These are phyloP conservation scores for Leptinotarsa peninsularis DNA, from an alignment of 2,888 invertebrate species.

Conservation along the genomic window DNA sequence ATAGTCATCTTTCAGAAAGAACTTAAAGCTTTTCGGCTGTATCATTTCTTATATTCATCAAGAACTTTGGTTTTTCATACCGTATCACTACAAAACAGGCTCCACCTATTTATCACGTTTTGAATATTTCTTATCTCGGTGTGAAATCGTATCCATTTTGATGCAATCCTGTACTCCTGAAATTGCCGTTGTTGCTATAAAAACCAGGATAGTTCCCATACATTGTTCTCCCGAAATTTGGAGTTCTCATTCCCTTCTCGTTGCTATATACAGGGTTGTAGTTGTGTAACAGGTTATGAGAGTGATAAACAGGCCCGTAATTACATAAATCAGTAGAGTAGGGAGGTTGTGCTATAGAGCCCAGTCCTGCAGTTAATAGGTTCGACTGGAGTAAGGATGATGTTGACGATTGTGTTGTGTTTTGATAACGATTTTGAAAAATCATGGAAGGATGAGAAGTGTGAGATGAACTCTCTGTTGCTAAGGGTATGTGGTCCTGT, in stretches of 20 bases:
- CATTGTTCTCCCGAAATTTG: slow-evolving; percentile 60
- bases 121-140: slow-evolving; percentile 35
- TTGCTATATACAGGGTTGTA: slow-evolving; percentile 63
- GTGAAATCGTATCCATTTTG: slow-evolving; percentile 61
- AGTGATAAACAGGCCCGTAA: slow-evolving; percentile 76
- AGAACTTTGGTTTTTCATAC: background rate
- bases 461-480: slow-evolving; percentile 42
- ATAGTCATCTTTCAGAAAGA: slow-evolving; percentile 1
- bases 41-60: background rate
- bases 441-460: slow-evolving; percentile 49
- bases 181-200: slow-evolving; percentile 58
- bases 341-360: slow-evolving; percentile 70
- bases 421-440: slow-evolving; percentile 59
- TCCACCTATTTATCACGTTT: background rate
- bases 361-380: slow-evolving; percentile 52
- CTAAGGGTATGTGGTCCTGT: slow-evolving; percentile 44
- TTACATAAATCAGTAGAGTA: slow-evolving; percentile 76
- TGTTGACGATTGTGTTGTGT: slow-evolving; percentile 53
- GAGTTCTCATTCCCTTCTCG: slow-evolving; percentile 59
- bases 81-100: background rate
- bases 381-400: slow-evolving; percentile 57
- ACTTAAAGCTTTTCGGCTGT: background rate
- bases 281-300: slow-evolving; percentile 65
- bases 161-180: slow-evolving; percentile 52
- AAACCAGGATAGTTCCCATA: slow-evolving; percentile 62